phyloP scores from a whole-genome alignment of 2,888 invertebrate species.

The Hirtodrosophila histrioides region DNA sequence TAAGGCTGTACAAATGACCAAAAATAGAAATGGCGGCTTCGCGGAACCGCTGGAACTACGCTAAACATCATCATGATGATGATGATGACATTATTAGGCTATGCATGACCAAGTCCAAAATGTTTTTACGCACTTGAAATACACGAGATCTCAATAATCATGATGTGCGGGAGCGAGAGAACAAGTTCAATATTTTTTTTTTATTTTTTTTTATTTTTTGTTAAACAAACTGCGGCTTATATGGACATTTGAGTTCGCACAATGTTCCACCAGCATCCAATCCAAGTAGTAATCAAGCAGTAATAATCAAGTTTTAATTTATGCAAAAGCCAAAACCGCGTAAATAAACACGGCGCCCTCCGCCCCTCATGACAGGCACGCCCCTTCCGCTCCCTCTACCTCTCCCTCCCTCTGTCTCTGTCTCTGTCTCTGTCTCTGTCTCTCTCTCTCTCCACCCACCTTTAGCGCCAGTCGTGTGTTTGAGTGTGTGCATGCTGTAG shows the following conservation, averaged over 20 bases:
- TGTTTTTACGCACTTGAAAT: conserved; percentile 13
- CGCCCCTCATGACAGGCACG: conserved; percentile 10
- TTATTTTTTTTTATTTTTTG: background rate
- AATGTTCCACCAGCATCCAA: conserved; percentile 1
- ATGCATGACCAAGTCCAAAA: background rate
- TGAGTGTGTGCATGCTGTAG: conserved; percentile 3
- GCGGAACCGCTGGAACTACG: conserved; percentile 6
- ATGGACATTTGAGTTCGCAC: conserved; percentile 13
- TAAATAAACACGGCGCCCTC: conserved; percentile 30
- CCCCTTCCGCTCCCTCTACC: conserved; percentile 21
- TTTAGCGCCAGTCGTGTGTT: conserved; percentile 4
- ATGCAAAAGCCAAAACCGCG: conserved; percentile 43
- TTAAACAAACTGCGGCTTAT: conserved; percentile 7
- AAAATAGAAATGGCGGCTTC: conserved; percentile 28
- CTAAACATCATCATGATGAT: background rate
- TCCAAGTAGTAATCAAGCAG: conserved; percentile 1
- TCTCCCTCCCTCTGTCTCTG: conserved; percentile 3
- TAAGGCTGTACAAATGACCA: conserved; percentile 34
- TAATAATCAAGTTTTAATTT: conserved; percentile 47
- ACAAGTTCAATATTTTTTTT: too few relatives aligned
- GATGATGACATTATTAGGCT: conserved; percentile 10
- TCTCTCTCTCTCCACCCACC: conserved; percentile 35
- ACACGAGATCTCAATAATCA: background rate
- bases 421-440: conserved; percentile 22
- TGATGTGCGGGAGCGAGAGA: too few relatives aligned